Conservation (phyloP, 2,888 invertebrate genomes). For the Ectemnius cavifrons region DNA sequence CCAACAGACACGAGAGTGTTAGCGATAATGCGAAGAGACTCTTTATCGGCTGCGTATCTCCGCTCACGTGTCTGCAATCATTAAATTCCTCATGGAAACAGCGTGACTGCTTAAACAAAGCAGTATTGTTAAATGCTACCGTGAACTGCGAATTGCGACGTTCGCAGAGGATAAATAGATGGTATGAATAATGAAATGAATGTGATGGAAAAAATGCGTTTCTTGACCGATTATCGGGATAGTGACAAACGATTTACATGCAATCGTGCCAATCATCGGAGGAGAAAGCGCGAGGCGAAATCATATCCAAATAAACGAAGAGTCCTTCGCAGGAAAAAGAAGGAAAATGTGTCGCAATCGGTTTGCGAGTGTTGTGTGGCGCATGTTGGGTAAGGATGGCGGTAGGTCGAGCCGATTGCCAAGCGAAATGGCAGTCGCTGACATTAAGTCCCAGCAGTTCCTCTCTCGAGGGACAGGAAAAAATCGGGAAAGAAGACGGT, state of each 20-base stretch:
- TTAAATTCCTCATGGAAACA: background rate
- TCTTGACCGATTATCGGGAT: too few species aligned
- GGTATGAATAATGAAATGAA: too few species aligned
- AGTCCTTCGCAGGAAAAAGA: conserved; percentile 31
- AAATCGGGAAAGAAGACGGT: conserved; percentile 4
- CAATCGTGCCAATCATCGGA: background rate
- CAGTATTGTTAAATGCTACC: too few species aligned
- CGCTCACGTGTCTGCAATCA: conserved; percentile 18
- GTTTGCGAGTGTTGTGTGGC: conserved; percentile 18
- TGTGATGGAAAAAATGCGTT: too few species aligned
- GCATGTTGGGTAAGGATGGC: conserved; percentile 32
- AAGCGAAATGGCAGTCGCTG: conserved; percentile 43
- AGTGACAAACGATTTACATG: too few species aligned
- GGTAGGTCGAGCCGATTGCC: conserved; percentile 33
- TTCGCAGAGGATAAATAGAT: too few species aligned
- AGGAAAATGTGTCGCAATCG: conserved; percentile 51
- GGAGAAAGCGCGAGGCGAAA: conserved; percentile 34
- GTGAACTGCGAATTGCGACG: too few species aligned
- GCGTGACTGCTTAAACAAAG: too few species aligned
- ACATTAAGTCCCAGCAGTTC: conserved; percentile 36
- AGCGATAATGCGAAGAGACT: too few species aligned
- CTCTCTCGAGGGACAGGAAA: background rate
- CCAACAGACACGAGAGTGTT: too few species aligned
- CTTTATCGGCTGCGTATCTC: conserved; percentile 8
- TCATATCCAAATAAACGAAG: conserved; percentile 45